phyloP scores from a whole-genome alignment of 2,113 vertebrate genomes.

The Lamprotornis superbus region DNA sequence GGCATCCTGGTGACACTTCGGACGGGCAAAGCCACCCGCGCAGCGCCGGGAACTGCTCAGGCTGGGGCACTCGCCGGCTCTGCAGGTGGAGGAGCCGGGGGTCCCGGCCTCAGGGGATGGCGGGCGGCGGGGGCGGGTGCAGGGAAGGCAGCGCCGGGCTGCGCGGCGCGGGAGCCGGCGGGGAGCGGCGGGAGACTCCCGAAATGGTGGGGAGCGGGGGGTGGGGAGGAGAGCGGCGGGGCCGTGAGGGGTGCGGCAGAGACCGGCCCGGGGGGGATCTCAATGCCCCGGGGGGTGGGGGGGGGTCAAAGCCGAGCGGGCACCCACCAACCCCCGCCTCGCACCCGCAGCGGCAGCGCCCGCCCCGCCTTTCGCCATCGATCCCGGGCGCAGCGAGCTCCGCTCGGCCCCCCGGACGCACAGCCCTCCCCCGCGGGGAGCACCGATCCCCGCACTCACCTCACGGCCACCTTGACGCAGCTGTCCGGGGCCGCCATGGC shows the following conservation, averaged over 20 bases:
- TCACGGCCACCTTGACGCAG: not conserved
- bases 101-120: not conserved
- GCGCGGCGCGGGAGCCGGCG: not conserved
- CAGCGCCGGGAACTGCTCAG: not conserved
- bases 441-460: not conserved
- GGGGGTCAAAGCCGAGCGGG: not conserved
- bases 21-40: not conserved
- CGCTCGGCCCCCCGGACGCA: not conserved
- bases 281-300: not conserved
- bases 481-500: not conserved
- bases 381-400: not conserved
- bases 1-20: not conserved
- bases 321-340: not conserved
- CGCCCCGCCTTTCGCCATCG: not conserved
- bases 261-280: not conserved
- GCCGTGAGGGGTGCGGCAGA: not conserved
- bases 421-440: not conserved
- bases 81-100: not conserved
- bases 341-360: not conserved
- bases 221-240: not conserved
- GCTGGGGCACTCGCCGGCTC: not conserved
- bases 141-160: not conserved
- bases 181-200: not conserved
- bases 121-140: not conserved
- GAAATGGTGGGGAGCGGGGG: not conserved